These are phyloP conservation scores for Myotis davidii DNA, from an alignment of 2,113 vertebrate genomes.

Conservation along the genomic window DNA sequence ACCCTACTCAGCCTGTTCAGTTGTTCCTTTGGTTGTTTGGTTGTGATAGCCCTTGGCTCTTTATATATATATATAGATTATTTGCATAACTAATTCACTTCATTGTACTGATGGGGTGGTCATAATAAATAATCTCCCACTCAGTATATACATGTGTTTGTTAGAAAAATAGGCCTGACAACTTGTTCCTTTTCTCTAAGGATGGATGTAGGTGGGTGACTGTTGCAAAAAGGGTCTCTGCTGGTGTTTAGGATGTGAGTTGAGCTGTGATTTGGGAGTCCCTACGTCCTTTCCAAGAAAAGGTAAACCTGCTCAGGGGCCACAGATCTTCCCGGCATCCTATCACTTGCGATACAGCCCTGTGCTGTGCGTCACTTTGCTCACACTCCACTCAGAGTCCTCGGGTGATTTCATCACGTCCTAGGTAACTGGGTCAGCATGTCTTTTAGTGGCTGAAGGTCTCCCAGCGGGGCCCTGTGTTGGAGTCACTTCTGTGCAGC, in stretches of 20 bases:
- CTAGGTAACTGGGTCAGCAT: neutral
- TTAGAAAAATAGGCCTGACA: neutral
- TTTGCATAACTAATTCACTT: too few species aligned
- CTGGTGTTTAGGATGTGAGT: neutral
- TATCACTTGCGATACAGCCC: neutral
- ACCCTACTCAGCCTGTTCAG: too few species aligned
- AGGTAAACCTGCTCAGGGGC: neutral
- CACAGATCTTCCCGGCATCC: rapidly evolving
- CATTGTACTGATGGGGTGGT: too few species aligned
- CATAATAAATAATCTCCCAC: too few species aligned
- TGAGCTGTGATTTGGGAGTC: neutral
- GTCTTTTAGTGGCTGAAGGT: rapidly evolving
- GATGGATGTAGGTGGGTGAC: rapidly evolving
- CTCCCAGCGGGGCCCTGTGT: neutral
- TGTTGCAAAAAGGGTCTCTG: neutral
- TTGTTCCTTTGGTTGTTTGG: too few species aligned
- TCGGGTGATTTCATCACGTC: rapidly evolving
- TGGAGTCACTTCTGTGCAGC: too few species aligned
- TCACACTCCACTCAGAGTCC: neutral
- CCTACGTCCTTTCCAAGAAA: neutral
- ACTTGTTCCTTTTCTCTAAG: neutral
- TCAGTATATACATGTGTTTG: too few species aligned
- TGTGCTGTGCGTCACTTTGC: rapidly evolving
- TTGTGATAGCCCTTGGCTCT: too few species aligned
- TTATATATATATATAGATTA: too few species aligned